phyloP scores from a whole-genome alignment of 2,113 vertebrate species.

The Macrotus californicus region DNA sequence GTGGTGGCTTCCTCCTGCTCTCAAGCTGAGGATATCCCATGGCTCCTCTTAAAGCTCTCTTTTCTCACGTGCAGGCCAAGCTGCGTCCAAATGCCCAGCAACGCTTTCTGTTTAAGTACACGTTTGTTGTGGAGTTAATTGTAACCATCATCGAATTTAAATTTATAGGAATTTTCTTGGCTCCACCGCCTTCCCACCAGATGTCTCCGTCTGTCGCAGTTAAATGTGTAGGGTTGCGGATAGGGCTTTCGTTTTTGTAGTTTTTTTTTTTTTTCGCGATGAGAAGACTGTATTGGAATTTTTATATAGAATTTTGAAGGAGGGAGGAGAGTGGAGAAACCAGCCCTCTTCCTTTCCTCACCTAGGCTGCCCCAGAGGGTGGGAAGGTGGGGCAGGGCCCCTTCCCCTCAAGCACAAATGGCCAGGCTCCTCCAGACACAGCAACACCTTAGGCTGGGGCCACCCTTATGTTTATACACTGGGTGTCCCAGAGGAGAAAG shows the following conservation, averaged over 20 bases:
- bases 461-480: slow-evolving; percentile 13
- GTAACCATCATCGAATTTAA: slow-evolving; percentile 76
- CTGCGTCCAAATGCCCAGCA: slow-evolving; percentile 48
- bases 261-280: background rate
- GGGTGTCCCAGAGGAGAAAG: background rate
- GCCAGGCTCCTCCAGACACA: slow-evolving; percentile 52
- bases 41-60: background rate
- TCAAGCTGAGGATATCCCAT: background rate
- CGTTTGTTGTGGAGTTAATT: slow-evolving; percentile 73
- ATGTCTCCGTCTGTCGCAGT: slow-evolving; percentile 71
- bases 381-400: slow-evolving; percentile 20
- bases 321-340: background rate
- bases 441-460: background rate
- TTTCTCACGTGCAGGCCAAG: slow-evolving; percentile 35
- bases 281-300: slow-evolving; percentile 59
- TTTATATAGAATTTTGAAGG: slow-evolving; percentile 59
- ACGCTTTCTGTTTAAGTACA: slow-evolving; percentile 60
- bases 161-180: slow-evolving; percentile 77
- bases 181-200: slow-evolving; percentile 62
- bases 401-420: slow-evolving; percentile 60
- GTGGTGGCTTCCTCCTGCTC: background rate
- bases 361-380: background rate
- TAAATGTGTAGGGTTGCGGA: slow-evolving; percentile 52
- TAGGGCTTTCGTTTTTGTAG: background rate
- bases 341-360: background rate